Base-by-base conservation (phyloP, 2,113 vertebrate species). In the Nanorana parkeri region DNA sequence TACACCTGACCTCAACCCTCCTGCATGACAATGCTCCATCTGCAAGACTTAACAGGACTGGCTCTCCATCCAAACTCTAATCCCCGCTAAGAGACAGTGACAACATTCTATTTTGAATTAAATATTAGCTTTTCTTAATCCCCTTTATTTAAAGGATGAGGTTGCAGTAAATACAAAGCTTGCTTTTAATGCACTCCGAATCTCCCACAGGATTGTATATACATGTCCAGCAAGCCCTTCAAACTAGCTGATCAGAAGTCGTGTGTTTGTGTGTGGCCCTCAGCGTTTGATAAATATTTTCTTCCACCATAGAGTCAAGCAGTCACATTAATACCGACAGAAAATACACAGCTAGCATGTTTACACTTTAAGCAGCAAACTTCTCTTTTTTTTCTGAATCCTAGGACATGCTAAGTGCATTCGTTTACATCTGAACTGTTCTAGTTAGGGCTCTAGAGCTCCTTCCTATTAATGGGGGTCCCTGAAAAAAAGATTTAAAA, bases 51-150 rank as follows among this genome's bases (percentile, higher is more conserved):
- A 68, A 67, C 77, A 78, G 77, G 64, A 68, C 77, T 58, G 77
- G n/a, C 54, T 79, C 17, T 47, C 26, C 23, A 79, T 68, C 77
- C 32, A 24, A 20, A 79, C 6, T 21, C 13, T 68, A 79, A 79
- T 79, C 77, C 77, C n/a, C 8, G 66, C 54, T 60, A 79, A 79
- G 77, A 79, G 66, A 55, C 64, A 78, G 19, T 78, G 77, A 78
- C n/a, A 79, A 79, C 77, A 17, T 58, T 79, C 56, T 74, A 32
- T 74, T 56, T 78, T 58, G 68, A 68, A 79, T 79, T 68, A 68
- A 79, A 79, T 79, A 79, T 79, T 79, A 79, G 77, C 66, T 79
- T 79, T 79, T 23, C 66, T 55, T 68, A 79, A 79, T 79, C 77
- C 65, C 66, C 56, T 79, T 68, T 79, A 60, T 79, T 68, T 79